Evolutionary conservation across 2,797 vertebrate species (phyloP).

Genomic region (Petrocephalus sullivani): DNA sequence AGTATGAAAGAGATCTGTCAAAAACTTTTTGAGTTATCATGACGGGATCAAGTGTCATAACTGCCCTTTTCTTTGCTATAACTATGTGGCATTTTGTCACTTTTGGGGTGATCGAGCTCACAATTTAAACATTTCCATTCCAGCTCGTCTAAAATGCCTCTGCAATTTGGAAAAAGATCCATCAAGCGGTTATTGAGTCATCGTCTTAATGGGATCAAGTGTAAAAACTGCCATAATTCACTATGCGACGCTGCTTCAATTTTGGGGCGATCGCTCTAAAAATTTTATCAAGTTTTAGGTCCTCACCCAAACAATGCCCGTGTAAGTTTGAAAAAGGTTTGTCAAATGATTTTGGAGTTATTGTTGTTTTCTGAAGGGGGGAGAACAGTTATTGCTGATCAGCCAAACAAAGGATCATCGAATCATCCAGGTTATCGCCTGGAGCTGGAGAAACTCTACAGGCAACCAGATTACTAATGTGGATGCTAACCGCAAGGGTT

Average conservation of each 20-base stretch:
- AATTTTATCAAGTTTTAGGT: neutral
- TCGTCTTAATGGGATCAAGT: neutral
- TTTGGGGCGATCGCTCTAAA: neutral
- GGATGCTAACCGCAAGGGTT: neutral
- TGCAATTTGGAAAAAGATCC: neutral
- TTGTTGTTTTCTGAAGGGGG: neutral
- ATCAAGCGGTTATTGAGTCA: neutral
- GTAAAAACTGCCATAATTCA: neutral
- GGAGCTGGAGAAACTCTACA: neutral
- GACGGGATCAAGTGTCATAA: neutral
- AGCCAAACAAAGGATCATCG: neutral
- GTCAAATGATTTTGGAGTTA: neutral
- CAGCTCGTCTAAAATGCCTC: neutral
- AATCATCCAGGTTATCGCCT: neutral
- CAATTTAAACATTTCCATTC: neutral
- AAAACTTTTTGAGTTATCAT: neutral
- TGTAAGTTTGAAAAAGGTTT: neutral
- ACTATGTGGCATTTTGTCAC: neutral
- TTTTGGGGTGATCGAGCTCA: neutral
- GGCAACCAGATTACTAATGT: neutral
- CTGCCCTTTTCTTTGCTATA: neutral
- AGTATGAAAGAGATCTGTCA: neutral
- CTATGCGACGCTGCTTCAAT: neutral
- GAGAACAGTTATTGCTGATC: neutral
- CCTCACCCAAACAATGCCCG: neutral